Percentiles rank a stretch among this genome's conserved stretches.
phyloP scores from a whole-genome alignment of 2,797 vertebrate genomes.

The Aplochiton taeniatus region DNA sequence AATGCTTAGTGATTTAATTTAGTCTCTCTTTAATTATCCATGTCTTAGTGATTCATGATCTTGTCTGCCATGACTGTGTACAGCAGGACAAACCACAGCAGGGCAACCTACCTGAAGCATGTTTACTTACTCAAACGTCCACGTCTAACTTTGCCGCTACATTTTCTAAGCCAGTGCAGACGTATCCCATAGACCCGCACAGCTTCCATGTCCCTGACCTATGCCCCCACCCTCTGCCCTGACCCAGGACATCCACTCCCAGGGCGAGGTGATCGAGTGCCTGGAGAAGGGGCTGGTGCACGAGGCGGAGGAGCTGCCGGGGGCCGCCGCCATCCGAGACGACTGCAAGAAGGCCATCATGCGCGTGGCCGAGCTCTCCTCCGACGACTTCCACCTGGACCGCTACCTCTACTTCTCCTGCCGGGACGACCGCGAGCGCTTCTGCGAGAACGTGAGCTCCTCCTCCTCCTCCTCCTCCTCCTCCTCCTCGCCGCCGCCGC shows the following conservation, averaged over 20 bases:
- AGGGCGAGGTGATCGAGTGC: slow-evolving; percentile 95
- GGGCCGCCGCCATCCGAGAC: slow-evolving; percentile 77
- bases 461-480: no score
- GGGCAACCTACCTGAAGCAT: neutral
- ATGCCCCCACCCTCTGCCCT: neutral
- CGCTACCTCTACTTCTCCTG: slow-evolving; percentile 93
- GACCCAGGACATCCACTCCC: slow-evolving; percentile 90
- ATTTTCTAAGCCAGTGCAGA: no score
- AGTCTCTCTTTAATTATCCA: neutral
- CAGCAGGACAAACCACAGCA: neutral
- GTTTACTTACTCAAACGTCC: no score
- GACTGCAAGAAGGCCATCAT: slow-evolving; percentile 94
- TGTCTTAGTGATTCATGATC: slow-evolving; percentile 9
- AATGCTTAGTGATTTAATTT: no score
- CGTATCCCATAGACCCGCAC: neutral
- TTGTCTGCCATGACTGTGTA: neutral
- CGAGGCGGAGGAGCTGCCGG: slow-evolving; percentile 82
- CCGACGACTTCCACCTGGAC: slow-evolving; percentile 94
- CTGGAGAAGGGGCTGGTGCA: slow-evolving; percentile 91
- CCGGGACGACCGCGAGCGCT: slow-evolving; percentile 91
- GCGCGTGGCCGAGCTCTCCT: slow-evolving; percentile 94
- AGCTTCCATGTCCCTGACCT: neutral
- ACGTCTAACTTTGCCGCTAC: no score
- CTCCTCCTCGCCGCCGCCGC: no score
- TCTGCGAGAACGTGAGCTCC: slow-evolving; percentile 91